Base-by-base conservation (phyloP, 2,888 invertebrate species). In the Mimachlamys varia region DNA sequence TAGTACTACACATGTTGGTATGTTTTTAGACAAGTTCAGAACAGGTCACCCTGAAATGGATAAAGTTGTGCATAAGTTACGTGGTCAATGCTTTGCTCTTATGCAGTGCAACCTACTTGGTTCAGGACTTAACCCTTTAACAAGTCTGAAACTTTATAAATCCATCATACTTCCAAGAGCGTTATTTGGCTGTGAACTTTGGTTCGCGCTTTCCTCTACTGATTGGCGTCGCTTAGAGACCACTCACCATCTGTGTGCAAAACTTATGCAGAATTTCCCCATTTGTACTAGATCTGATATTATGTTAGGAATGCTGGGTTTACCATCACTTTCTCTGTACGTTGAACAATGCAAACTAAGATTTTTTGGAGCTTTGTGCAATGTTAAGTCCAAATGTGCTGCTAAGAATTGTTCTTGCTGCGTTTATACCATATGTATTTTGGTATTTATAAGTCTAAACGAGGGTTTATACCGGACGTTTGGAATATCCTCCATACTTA, bases 111-210 rank as follows among this genome's bases (percentile, higher is more conserved):
- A 76, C 33, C 13, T 27, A 76, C 76, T 33, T 76, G 76, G 33
- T 76, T 15, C 76, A 76, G 76, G 27, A 13, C 27, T 76, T 62
- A 76, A 76, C 13, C 76, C 27, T 27, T 12, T 33, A 76, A 76
- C 76, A 76, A 76, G 27, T 76, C 1, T 76, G 76, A 49, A 87
- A n/a, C 37, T 90, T 19, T 58, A 88, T 44, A 90, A 88, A 19
- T 55, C 58, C 0, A 53, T 90, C 4, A 38, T 88, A 27, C 38
- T 90, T n/a, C 88, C n/a, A n/a, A n/a, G n/a, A n/a, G n/a, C n/a
- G n/a, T n/a, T 88, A 44, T 90, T 62, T 62, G 88, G 88, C 4
- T 88, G 88, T 62, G 90, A 90, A 38, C 88, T 38, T 4, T 90
- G 90, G 88, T 22, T 44, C 50, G 0, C 38, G 10, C 53, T 88